phyloP scores from a whole-genome alignment of 2,797 vertebrate species.

The Allochrocebus solatus region DNA sequence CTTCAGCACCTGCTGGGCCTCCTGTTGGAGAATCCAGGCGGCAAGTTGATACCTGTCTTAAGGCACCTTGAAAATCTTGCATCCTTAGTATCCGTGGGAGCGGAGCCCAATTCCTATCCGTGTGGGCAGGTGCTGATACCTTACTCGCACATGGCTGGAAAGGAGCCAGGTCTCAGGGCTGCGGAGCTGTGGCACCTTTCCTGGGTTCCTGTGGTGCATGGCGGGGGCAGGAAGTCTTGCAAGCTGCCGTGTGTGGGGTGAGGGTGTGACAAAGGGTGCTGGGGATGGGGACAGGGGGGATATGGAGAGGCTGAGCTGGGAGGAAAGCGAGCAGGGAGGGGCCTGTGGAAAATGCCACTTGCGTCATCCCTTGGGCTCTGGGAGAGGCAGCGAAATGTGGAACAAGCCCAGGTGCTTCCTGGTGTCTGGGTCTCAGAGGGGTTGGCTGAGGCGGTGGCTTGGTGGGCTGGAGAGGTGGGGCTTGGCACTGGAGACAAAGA shows the following conservation, averaged over 20 bases:
- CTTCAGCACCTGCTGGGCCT: not conserved
- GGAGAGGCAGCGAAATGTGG: not conserved
- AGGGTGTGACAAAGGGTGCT: not conserved
- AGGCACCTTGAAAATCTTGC: not conserved
- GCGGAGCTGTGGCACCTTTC: not conserved
- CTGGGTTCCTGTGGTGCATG: not conserved
- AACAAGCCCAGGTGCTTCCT: not conserved
- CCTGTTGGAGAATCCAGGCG: not conserved
- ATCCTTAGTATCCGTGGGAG: not conserved
- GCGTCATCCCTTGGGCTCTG: not conserved
- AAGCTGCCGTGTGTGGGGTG: not conserved
- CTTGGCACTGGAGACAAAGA: not conserved
- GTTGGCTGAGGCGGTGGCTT: not conserved
- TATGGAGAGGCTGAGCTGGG: not conserved
- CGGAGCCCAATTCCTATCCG: not conserved
- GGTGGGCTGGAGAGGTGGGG: fast-evolving
- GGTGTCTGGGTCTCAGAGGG: not conserved
- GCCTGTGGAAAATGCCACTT: not conserved
- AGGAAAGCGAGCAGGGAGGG: not conserved
- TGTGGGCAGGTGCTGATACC: not conserved
- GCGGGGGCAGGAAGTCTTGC: slow-evolving; percentile 37
- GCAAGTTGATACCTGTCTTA: not conserved
- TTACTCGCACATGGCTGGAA: not conserved
- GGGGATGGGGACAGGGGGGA: not conserved
- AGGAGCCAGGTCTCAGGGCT: not conserved